A percentile compares a stretch with the other conserved stretches of the same genome.
phyloP scores from a whole-genome alignment of 2,113 vertebrate species.

The Turdus rufiventris region DNA sequence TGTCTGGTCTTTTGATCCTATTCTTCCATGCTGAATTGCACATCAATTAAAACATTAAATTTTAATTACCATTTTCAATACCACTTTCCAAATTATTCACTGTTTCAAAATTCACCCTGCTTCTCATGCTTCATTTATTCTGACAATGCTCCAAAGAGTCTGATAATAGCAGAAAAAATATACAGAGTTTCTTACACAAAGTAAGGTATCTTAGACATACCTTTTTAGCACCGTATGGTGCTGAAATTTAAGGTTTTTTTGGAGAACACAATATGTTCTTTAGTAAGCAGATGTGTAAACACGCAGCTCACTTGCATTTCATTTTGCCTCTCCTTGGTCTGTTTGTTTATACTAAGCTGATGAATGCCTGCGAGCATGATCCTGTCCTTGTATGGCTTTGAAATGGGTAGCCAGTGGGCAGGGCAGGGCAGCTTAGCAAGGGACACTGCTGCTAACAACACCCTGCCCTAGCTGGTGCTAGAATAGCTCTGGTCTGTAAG shows the following conservation, averaged over 20 bases:
- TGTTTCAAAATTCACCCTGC: background rate
- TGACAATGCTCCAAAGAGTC: background rate
- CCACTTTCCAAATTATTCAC: background rate
- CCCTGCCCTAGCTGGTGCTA: background rate
- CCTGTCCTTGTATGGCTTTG: background rate
- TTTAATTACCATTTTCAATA: background rate
- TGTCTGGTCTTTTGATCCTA: background rate
- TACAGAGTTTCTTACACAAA: background rate
- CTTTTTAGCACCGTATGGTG: background rate
- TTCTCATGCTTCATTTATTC: background rate
- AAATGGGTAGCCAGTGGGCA: background rate
- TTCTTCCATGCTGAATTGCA: background rate
- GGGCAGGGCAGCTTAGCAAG: background rate
- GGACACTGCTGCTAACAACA: background rate
- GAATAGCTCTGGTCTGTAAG: background rate
- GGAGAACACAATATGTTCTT: background rate
- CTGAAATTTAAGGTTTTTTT: background rate
- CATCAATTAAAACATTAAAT: background rate
- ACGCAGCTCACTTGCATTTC: background rate
- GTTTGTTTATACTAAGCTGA: background rate
- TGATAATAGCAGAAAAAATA: background rate
- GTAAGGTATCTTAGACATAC: background rate
- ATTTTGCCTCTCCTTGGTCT: background rate
- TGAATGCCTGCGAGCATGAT: background rate
- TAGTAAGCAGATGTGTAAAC: background rate